Evolutionary conservation across 2,888 invertebrate species (phyloP).

Genomic region (Pseudoips prasinana): DNA sequence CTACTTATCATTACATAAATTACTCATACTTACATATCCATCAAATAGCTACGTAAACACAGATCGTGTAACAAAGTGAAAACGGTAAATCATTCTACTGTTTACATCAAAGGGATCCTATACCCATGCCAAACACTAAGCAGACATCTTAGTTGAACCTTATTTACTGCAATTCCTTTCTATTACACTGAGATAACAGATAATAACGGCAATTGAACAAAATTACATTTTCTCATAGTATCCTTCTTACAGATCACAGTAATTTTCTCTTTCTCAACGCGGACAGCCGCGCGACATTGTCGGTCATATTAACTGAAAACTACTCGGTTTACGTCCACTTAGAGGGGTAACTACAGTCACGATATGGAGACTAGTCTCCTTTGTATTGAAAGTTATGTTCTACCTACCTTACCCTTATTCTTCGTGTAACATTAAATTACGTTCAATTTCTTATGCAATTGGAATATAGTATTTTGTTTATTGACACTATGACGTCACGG

Average conservation of each 20-base stretch:
- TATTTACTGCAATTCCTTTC: conserved; percentile 20
- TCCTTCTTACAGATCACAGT: conserved; percentile 33
- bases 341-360: conserved; percentile 19
- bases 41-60: no score
- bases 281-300: conserved; percentile 35
- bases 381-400: no score
- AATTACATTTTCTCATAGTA: conserved; percentile 33
- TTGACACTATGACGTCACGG: no score
- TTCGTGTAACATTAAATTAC: no score
- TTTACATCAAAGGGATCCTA: conserved; percentile 8
- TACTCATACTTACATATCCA: no score
- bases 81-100: background rate
- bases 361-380: no score
- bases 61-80: no score
- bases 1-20: no score
- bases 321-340: conserved; percentile 11
- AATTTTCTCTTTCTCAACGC: conserved; percentile 44
- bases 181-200: conserved; percentile 26
- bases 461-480: no score
- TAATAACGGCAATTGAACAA: conserved; percentile 38
- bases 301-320: conserved; percentile 19
- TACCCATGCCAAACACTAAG: background rate
- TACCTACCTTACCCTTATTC: no score
- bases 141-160: no score
- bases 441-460: no score